Evolutionary conservation across 2,797 vertebrate genomes (phyloP), one percentile per base, ranked within the genome.

Genomic region (Notolepis coatsorum): DNA sequence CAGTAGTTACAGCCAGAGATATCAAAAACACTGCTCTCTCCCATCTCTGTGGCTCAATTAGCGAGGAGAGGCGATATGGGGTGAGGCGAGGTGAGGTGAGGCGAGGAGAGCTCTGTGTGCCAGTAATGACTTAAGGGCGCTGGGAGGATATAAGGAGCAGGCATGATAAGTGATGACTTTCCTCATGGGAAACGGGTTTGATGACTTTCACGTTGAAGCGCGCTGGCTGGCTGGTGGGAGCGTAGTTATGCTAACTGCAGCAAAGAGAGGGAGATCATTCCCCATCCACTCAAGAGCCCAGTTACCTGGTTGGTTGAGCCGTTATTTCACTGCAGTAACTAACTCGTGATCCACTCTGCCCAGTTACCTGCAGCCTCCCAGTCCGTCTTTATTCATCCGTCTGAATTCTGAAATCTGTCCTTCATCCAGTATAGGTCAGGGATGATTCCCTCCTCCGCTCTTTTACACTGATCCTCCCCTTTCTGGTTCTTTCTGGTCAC

Each of bases 81-180:
- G 77, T 50, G 38, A 73, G 35, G 35, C 35, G 15, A 37, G 61
- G 55, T 52, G 67, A 76, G 64, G 77, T 81, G 72, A 74, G 57
- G 66, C 65, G 42, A 2, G 28, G 68, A 68, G 74, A 79, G 66
- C 73, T 80, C 76, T 51, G 63, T 75, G 68, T 47, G 61, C 65
- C 66, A 67, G 65, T 85, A 89, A 89, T 83, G 79, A 87, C 82
- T 84, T 75, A 75, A 82, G 76, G 42, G 82, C 79, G 85, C 82
- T 84, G 76, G 81, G 70, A 80, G 80, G 82, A 87, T 82, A 84
- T 84, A 80, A 77, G 75, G 75, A 72, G 72, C 80, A 75, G 71
- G 75, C 73, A 80, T 80, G 84, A 83, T 81, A 85, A 84, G 80
- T 77, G 83, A 85, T 81, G 84, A 84, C 70, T 82, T n/a, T 68